Base-by-base conservation (phyloP, 1,140 invertebrate genomes). In the Temnothorax curvispinosus region DNA sequence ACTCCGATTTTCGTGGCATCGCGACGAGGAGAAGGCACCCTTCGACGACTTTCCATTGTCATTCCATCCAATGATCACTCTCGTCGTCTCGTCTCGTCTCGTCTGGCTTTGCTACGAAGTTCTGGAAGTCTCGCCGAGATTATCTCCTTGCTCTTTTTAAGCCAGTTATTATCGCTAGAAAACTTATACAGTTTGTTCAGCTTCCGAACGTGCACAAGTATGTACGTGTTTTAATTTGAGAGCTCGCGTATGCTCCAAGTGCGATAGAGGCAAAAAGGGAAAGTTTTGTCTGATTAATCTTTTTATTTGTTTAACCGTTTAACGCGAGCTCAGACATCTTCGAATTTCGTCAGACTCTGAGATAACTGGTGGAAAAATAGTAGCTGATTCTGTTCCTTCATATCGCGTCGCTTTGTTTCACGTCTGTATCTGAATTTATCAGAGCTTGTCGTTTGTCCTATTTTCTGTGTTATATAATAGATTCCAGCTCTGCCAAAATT, bases 41-140 rank as follows among this genome's bases (percentile, higher is more conserved):
- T 65, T 50, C 44, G 3, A 65, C 44, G 77, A 50, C n/a, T 90
- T 87, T 87, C 32, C 44, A 47, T 65, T 80, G 44, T 52, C 44
- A 80, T 54, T 15, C n/a, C n/a, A 2, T 67, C n/a, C 1, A 58
- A 74, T 8, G 58, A 27, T 27, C 7, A 44, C 3, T 58, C 13
- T 76, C 13, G 4, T 60, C 21, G 3, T 58, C 13, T 76, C 13
- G 3, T 58, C 13, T 76, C 13, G 4, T 60, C 21, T 41, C 27
- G 4, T n/a, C 35, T 47, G 11, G 1, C 41, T 21, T 13, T 0
- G 8, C 6, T 50, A 7, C 4, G 52, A 3, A 38, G 15, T 50
- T 21, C 58, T 15, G 41, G 32, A 41, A 56, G n/a, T 50, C 18
- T 78, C 32, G 2, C n/a, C n/a, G 18, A 52, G 21, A 27, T 67